Evolutionary conservation across 2,113 vertebrate genomes (phyloP).

Genomic region (Nothocercus nigrocapillus): DNA sequence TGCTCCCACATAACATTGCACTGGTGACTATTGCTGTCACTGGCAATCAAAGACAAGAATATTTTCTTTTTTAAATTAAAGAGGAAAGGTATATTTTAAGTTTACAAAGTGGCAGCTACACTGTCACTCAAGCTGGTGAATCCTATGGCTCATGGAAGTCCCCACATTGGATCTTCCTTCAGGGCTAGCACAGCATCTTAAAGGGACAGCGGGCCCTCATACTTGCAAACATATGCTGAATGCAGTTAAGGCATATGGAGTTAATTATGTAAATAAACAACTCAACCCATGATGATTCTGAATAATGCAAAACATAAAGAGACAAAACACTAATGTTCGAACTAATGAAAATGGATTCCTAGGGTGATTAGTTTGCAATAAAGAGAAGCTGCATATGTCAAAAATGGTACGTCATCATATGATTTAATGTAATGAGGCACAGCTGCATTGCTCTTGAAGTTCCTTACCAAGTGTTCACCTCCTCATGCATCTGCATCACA

Average conservation of each 20-base stretch:
- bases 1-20: neutral
- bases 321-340: conserved; percentile 19
- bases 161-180: neutral
- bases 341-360: conserved; percentile 66
- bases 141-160: neutral
- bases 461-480: conserved; percentile 34
- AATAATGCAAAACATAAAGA: conserved; percentile 67
- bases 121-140: neutral
- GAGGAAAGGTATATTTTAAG: neutral
- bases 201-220: neutral
- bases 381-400: conserved; percentile 47
- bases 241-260: neutral
- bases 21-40: neutral
- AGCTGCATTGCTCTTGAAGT: conserved; percentile 36
- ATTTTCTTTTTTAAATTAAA: neutral
- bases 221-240: conserved; percentile 1
- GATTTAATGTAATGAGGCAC: conserved; percentile 37
- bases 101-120: neutral
- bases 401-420: conserved; percentile 44
- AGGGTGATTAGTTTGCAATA: conserved; percentile 45
- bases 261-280: conserved; percentile 38
- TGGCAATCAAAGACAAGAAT: fast-evolving
- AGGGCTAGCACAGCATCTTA: neutral
- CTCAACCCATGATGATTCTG: conserved; percentile 38
- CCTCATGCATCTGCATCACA: neutral